Conservation (phyloP, 1,140 invertebrate species). For the Lepeophtheirus salmonis region DNA sequence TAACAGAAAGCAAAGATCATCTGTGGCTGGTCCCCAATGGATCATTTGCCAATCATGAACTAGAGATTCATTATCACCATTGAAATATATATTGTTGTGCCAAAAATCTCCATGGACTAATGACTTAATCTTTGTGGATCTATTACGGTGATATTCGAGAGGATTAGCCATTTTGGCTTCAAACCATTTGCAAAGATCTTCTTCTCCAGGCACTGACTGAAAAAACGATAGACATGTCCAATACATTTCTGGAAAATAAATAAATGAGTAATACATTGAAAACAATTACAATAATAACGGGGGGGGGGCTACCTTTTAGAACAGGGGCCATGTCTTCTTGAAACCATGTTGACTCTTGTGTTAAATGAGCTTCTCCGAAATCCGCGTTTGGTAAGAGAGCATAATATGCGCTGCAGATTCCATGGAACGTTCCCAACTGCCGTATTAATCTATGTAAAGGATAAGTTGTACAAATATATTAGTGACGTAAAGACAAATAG, state of each 20-base stretch:
- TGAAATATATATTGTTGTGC: slow-evolving; percentile 6
- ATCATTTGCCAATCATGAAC: slow-evolving; percentile 4
- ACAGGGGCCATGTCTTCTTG: neutral
- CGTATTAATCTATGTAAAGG: neutral
- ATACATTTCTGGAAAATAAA: neutral
- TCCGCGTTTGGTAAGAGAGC: neutral
- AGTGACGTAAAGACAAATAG: too few relatives aligned
- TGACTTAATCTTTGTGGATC: neutral
- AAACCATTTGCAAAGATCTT: slow-evolving; percentile 5
- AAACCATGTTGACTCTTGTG: neutral
- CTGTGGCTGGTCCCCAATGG: slow-evolving; percentile 1
- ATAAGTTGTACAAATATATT: neutral
- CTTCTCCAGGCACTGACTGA: slow-evolving; percentile 2
- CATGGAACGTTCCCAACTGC: neutral
- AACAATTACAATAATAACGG: neutral
- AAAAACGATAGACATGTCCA: neutral
- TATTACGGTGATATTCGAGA: neutral
- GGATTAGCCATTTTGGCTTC: slow-evolving; percentile 7
- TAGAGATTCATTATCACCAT: neutral
- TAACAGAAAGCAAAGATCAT: slow-evolving; percentile 3
- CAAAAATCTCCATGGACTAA: slow-evolving; percentile 4
- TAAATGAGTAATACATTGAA: neutral
- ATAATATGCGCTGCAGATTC: neutral
- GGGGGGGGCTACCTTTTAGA: too few relatives aligned
- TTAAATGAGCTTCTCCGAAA: neutral